Evolutionary conservation across 2,113 vertebrate genomes (phyloP).

Genomic region (Glaucomys volans): DNA sequence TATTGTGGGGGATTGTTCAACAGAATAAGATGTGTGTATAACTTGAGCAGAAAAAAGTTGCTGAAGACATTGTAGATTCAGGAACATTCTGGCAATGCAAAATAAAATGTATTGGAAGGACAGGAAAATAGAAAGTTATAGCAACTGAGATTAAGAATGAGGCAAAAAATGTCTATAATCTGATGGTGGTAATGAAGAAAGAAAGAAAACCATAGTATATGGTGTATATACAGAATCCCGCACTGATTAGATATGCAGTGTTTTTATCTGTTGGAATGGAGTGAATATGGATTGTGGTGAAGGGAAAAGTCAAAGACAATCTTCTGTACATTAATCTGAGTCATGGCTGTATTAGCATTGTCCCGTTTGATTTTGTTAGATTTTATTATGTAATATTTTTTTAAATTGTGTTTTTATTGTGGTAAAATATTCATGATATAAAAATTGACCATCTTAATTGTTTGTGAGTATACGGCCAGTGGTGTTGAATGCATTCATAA

Average conservation of each 20-base stretch:
- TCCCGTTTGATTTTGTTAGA: background rate
- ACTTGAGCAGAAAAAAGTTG: background rate
- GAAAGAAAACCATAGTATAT: background rate
- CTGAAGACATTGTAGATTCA: background rate
- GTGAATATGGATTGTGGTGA: background rate
- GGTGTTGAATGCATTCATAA: background rate
- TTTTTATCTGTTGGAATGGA: background rate
- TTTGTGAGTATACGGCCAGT: background rate
- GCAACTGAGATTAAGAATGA: background rate
- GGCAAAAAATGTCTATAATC: background rate
- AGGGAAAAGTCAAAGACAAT: background rate
- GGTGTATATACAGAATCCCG: rapidly evolving
- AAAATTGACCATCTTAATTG: background rate
- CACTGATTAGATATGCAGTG: background rate
- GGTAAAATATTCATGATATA: background rate
- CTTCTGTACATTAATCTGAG: background rate
- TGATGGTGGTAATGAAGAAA: background rate
- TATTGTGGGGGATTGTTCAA: background rate
- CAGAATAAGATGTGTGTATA: background rate
- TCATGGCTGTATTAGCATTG: background rate
- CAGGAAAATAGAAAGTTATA: background rate
- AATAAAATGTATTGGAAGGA: background rate
- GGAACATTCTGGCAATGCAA: background rate
- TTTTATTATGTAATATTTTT: background rate
- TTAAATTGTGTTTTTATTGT: background rate